Evolutionary conservation across 2,888 invertebrate species (phyloP), one percentile per base, ranked within the genome.

Genomic region (Drosophila neonasuta): DNA sequence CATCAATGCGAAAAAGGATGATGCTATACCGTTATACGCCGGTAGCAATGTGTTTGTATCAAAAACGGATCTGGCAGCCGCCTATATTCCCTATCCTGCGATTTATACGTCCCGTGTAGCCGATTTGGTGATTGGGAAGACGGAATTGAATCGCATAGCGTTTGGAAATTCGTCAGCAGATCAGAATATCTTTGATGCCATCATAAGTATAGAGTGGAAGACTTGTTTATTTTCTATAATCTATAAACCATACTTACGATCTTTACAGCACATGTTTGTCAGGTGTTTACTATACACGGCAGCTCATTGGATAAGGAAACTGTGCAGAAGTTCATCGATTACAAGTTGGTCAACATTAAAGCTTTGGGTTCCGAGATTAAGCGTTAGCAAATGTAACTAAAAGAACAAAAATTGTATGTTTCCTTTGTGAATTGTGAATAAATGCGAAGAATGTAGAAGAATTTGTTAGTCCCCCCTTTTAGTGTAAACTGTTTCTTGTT

Each of bases 11-110:
- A 50, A 51, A 7, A 50, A 58, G 24, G 56, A 71, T 17, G 55
- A 41, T 3, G 55, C 20, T 39, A 89, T 91, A 46, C 91, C 91
- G 2, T 60, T 91, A n/a, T 90, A 88, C 62, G 82, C 84, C 13
- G 91, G 91, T 13, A 90, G 91, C 56, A 69, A 68, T 30, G 89
- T 91, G 11, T 89, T 87, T 56, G 89, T 91, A 2, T 87, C 88
- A 0, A 91, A 90, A 69, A 58, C 70, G 5, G 89, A 89, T 54
- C 77, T 91, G 50, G 79, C 90, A 15, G 83, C 87, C 58, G 90
- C 90, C 0, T 88, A 88, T 56, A 88, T 89, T 34, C 85, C 87
- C 9, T 88, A 90, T 68, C 87, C 91, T 13, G 82, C 88, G 13
- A 83, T 91, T 17, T 91, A 91, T 50, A 89, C 90, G 3, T 89